Evolutionary conservation across 1,140 invertebrate genomes (phyloP).

Genomic region (Caenorhabditis latens): DNA sequence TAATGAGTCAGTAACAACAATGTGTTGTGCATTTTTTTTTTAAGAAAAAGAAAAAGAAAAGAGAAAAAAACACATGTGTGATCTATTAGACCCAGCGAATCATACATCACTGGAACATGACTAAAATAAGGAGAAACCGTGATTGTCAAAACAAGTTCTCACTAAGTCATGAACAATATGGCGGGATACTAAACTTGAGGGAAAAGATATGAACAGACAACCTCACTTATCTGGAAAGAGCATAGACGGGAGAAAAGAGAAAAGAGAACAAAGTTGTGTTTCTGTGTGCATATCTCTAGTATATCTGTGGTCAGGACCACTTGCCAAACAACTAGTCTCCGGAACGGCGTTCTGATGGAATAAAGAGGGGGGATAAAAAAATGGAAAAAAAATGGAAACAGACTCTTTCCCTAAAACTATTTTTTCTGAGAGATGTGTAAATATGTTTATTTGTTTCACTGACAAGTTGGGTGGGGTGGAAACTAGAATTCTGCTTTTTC

Average conservation of each 20-base stretch:
- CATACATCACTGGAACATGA: conserved; percentile 47
- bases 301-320: conserved; percentile 46
- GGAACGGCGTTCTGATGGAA: conserved; percentile 19
- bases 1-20: conserved; percentile 16
- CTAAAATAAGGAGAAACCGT: conserved; percentile 28
- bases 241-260: background rate
- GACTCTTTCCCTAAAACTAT: background rate
- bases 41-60: background rate
- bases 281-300: background rate
- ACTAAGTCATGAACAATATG: conserved; percentile 51
- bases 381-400: background rate
- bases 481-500: background rate
- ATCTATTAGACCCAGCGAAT: conserved; percentile 33
- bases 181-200: background rate
- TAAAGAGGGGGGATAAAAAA: background rate
- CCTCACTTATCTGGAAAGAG: conserved; percentile 42
- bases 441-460: conserved; percentile 34
- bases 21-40: background rate
- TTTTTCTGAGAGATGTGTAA: background rate
- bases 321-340: conserved; percentile 34
- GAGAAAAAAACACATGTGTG: conserved; percentile 19
- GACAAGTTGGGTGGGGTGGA: background rate
- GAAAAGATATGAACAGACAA: background rate
- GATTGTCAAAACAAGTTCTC: conserved; percentile 51
- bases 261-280: too few species aligned